A percentile compares a stretch with the other conserved stretches of the same genome.
phyloP scores from a whole-genome alignment of 2,797 vertebrate genomes.

The Lepus oiostolus region DNA sequence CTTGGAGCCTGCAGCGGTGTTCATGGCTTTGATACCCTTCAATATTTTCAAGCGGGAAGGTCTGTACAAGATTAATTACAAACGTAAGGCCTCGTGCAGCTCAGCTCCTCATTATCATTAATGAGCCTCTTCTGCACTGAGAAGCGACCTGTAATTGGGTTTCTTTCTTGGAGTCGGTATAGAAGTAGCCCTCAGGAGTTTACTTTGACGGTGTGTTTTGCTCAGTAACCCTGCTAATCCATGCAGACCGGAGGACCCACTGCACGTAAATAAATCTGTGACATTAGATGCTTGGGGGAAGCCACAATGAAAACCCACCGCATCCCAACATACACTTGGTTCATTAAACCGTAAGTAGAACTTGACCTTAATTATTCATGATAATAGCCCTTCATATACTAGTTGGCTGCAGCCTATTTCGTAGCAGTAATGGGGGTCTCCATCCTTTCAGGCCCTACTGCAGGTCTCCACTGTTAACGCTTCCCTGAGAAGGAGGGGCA shows the following conservation, averaged over 20 bases:
- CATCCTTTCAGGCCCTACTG: constrained; percentile 55
- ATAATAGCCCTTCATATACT: constrained; percentile 79
- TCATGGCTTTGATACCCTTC: constrained; percentile 81
- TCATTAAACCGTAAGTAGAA: constrained; percentile 75
- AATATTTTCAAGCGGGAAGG: constrained; percentile 84
- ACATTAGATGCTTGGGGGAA: constrained; percentile 52
- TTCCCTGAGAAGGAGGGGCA: constrained; percentile 53
- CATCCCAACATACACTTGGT: constrained; percentile 31
- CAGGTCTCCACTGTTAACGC: constrained; percentile 73
- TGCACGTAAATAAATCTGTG: constrained; percentile 56
- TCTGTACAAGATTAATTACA: constrained; percentile 85
- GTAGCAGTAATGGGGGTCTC: constrained; percentile 78
- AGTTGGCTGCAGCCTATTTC: constrained; percentile 28
- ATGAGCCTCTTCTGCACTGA: constrained; percentile 82
- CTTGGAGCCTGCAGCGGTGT: constrained; percentile 64
- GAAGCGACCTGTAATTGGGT: constrained; percentile 80
- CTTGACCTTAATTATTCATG: constrained; percentile 84
- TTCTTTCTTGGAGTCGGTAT: constrained; percentile 72
- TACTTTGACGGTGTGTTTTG: constrained; percentile 65
- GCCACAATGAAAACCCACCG: constrained; percentile 70
- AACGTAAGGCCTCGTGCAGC: constrained; percentile 79
- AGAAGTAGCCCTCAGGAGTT: constrained; percentile 76
- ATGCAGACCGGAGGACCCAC: neutral
- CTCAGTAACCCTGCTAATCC: constrained; percentile 40
- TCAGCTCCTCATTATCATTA: constrained; percentile 86